Evolutionary conservation across 2,113 vertebrate species (phyloP), one percentile per base, ranked within the genome.

Genomic region (Vidua chalybeata): DNA sequence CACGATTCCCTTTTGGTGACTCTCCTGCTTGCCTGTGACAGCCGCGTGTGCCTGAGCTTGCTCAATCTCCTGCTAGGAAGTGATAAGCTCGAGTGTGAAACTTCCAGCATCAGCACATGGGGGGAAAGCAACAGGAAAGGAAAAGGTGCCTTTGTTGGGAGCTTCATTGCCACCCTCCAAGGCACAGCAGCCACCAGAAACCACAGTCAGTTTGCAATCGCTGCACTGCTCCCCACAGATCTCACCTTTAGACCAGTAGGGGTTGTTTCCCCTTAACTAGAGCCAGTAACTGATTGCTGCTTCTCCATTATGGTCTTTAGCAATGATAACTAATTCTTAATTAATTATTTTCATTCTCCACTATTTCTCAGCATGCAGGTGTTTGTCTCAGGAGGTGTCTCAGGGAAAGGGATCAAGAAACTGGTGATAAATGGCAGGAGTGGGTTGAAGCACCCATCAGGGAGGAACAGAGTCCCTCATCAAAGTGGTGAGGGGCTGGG

Each of bases 1-100:
- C 63, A 78, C 7, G 0, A 37, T 48, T 94, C 80, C 52, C 35
- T 41, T 58, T 71, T 0, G 0, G 55, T 61, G 39, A 27, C 54
- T 69, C 52, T 63, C 15, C 71, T 74, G 28, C 85, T 68, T 56
- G 23, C 61, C 73, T 68, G 61, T 79, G 80, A 87, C 88, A 88
- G 85, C 73, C 56, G 33, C 13, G 1, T 5, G 3, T 31, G 48
- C 55, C 69, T 41, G 41, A 54, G 55, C 54, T 95, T 87, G 69
- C 92, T 94, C 90, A 79, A 6, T 77, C 39, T 91, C 35, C 58
- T 80, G 45, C 58, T 49, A 52, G 84, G 69, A 79, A 89, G 24
- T 48, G 3, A 85, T 80, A 81, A 88, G 8, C 41, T 59, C 0
- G 0, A 27, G 17, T 27, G 39, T 52, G 85, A 95, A 92, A 94